Evolutionary conservation across 1,140 invertebrate species (phyloP), one percentile per base, ranked within the genome.

Genomic region (Rhopalosiphum padi): DNA sequence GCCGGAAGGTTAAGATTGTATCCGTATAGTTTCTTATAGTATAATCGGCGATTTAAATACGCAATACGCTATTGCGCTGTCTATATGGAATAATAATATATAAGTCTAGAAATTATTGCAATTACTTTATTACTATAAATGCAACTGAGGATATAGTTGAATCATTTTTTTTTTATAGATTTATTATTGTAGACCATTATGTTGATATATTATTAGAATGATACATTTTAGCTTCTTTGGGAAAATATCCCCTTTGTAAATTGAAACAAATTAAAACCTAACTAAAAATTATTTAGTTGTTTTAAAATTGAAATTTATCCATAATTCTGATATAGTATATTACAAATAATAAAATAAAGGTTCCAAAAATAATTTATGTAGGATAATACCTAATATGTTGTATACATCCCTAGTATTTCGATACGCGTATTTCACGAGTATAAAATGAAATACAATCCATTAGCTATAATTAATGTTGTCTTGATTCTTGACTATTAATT

Each of bases 361-460:
- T 30, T n/a, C 15, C 11, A 2, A 15, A 68, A 30, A 77, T 77
- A n/a, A 77, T 77, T n/a, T n/a, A n/a, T n/a, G n/a, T n/a, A 21
- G 1, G 21, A 18, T 18, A 30, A n/a, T n/a, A 77, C 60, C 9
- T 15, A 68, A 68, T 15, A 51, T 48, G 48, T 48, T 60, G 55
- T 68, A n/a, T 77, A 77, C n/a, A n/a, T n/a, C n/a, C 60, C 30
- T n/a, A 18, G 1, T 77, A 68, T 15, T 15, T 18, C 30, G 4
- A 68, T n/a, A 77, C 60, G 4, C 30, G 15, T 77, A 77, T 77
- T 77, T 18, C 15, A n/a, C 15, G 11, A 77, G 15, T 77, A n/a
- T n/a, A n/a, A 77, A 77, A 77, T 77, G 15, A 77, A 77, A 77
- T 77, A 77, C n/a, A 35, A 77, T n/a, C 60, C 60, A 77, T 77